A percentile compares a stretch with the other conserved stretches of the same genome.
phyloP scores from a whole-genome alignment of 1,140 invertebrate genomes.

The Scaptodrosophila lebanonensis region DNA sequence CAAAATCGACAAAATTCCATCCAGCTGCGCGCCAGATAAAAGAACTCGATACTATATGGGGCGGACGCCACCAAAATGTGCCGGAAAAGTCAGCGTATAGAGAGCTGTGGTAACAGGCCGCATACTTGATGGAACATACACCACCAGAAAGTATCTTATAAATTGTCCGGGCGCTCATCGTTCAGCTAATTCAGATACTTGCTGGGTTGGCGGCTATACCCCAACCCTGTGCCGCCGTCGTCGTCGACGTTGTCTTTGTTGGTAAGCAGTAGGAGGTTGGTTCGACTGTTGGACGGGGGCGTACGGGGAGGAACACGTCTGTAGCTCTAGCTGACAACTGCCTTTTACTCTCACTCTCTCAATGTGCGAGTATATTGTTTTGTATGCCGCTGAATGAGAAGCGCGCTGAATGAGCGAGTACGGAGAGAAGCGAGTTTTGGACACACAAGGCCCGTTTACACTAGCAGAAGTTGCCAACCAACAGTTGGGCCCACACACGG shows the following conservation, averaged over 20 bases:
- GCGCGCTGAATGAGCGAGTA: constrained; percentile 40
- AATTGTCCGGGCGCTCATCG: constrained; percentile 19
- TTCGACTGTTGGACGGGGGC: constrained; percentile 2
- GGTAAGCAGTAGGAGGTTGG: constrained; percentile 32
- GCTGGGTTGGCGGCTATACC: constrained; percentile 42
- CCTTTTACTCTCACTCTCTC: not conserved
- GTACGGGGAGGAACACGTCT: not conserved
- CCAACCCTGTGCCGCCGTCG: constrained; percentile 45
- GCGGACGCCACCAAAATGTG: constrained; percentile 71
- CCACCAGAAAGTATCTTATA: constrained; percentile 53
- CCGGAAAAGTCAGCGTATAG: constrained; percentile 20
- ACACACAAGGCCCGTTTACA: constrained; percentile 40
- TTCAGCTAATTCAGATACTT: constrained; percentile 39
- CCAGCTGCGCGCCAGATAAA: constrained; percentile 41
- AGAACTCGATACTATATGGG: constrained; percentile 67
- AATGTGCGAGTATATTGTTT: not conserved
- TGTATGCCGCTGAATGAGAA: constrained; percentile 25
- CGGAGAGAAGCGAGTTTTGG: constrained; percentile 25
- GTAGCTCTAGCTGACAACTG: not conserved
- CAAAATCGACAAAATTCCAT: constrained; percentile 47
- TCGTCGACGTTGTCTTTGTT: constrained; percentile 25
- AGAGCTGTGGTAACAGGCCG: constrained; percentile 22
- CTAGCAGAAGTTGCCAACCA: no score
- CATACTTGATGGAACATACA: constrained; percentile 41
- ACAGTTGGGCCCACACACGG: not conserved